phyloP scores from a whole-genome alignment of 2,888 invertebrate genomes.

The Ochropleura leucogaster region DNA sequence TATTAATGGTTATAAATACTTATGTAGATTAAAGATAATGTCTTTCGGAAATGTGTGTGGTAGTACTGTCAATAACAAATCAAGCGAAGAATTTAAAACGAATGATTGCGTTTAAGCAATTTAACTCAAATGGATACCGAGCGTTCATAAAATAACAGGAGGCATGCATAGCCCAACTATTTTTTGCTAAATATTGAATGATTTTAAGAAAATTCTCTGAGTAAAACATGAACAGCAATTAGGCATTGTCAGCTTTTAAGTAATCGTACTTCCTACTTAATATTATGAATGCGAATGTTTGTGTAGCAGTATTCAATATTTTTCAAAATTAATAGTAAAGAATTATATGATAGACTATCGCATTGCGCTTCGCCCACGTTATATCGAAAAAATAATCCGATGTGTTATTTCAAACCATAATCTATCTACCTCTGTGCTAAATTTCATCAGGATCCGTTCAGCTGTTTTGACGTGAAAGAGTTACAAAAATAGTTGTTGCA shows the following conservation, averaged over 20 bases:
- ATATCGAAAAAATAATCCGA: too few species aligned
- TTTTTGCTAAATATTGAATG: background rate
- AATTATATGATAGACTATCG: too few species aligned
- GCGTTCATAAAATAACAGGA: background rate
- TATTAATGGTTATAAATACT: constrained; percentile 10
- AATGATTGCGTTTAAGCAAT: constrained; percentile 31
- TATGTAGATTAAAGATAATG: constrained; percentile 37
- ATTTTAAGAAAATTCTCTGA: background rate
- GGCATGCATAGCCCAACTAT: background rate
- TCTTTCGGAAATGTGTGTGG: constrained; percentile 41
- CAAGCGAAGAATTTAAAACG: constrained; percentile 26
- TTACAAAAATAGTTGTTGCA: too few species aligned
- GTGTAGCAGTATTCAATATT: too few species aligned
- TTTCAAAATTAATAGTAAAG: too few species aligned
- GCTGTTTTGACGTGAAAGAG: too few species aligned
- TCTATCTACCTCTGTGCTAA: too few species aligned
- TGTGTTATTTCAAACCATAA: too few species aligned
- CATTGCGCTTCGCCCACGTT: too few species aligned
- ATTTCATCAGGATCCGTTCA: too few species aligned
- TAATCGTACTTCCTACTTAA: too few species aligned
- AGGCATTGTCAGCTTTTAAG: background rate
- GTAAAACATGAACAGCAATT: background rate
- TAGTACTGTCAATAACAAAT: constrained; percentile 28
- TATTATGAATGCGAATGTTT: too few species aligned
- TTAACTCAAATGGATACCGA: background rate